These are phyloP conservation scores for Cladopsammia gracilis DNA, from an alignment of 64 coral and sea anemone genomes.

Conservation along the genomic window DNA sequence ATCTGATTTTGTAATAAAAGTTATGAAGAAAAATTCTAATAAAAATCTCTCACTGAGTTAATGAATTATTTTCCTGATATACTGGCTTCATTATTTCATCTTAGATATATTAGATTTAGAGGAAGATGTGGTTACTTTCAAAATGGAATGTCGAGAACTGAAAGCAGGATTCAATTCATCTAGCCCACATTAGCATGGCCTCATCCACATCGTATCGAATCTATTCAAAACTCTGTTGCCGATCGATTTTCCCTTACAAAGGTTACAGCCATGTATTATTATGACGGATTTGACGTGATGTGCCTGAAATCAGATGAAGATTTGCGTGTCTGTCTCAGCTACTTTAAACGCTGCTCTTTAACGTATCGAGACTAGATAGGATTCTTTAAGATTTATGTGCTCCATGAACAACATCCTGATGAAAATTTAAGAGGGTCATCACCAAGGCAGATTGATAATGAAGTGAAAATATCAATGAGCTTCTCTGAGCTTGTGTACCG, in stretches of 20 bases:
- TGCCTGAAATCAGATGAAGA: constrained; percentile 26
- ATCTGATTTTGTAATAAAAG: too few relatives aligned
- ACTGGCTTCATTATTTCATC: neutral
- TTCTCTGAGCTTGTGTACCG: constrained; percentile 26
- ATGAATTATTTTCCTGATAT: neutral
- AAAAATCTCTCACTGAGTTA: too few relatives aligned
- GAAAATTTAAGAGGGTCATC: neutral
- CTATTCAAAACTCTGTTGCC: constrained; percentile 22
- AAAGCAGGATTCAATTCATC: constrained; percentile 8
- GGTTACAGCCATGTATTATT: constrained; percentile 38
- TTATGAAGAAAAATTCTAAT: too few relatives aligned
- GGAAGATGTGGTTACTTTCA: constrained; percentile 14
- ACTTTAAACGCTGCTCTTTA: constrained; percentile 22
- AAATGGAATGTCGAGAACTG: constrained; percentile 43
- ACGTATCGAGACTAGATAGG: constrained; percentile 35
- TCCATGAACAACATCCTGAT: neutral
- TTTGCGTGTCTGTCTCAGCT: constrained; percentile 9
- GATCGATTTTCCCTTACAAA: constrained; percentile 27
- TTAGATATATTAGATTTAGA: neutral
- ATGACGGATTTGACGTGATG: constrained; percentile 39
- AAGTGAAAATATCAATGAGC: constrained; percentile 19
- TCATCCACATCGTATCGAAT: neutral
- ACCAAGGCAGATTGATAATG: neutral
- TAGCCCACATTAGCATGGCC: constrained; percentile 5
- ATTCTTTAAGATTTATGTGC: constrained; percentile 29